These are phyloP conservation scores for Procavia capensis DNA, from an alignment of 2,113 vertebrate genomes.

Conservation along the genomic window DNA sequence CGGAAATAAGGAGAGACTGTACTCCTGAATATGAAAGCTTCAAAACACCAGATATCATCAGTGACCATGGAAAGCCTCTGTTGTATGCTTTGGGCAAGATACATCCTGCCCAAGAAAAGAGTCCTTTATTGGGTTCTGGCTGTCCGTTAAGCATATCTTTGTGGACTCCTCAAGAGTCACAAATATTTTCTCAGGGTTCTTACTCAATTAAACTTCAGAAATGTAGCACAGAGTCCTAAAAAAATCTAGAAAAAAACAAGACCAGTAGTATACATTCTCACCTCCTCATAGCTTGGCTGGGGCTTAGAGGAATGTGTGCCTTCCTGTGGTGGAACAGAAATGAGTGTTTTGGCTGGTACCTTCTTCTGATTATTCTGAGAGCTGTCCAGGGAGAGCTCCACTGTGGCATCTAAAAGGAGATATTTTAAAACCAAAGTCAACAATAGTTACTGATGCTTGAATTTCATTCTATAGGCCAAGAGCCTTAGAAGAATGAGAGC, in stretches of 20 bases:
- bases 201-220: conserved; percentile 35
- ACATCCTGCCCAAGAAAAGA: not conserved
- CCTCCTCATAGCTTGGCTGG: conserved; percentile 92
- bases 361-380: conserved; percentile 91
- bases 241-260: conserved; percentile 55
- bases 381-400: conserved; percentile 95
- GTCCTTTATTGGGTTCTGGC: not conserved
- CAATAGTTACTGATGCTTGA: not conserved
- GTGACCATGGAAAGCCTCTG: not conserved
- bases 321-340: conserved; percentile 84
- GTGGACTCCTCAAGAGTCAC: conserved; percentile 21
- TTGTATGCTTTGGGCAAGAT: not conserved
- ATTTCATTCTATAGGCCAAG: not conserved
- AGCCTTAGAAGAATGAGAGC: not conserved
- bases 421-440: conserved; percentile 63
- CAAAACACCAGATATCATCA: not conserved
- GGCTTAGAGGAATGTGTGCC: conserved; percentile 85
- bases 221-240: conserved; percentile 35
- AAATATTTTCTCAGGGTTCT: conserved; percentile 51
- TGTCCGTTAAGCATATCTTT: conserved; percentile 31
- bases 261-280: conserved; percentile 71
- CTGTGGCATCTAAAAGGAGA: conserved; percentile 93
- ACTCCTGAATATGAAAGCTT: not conserved
- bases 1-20: not conserved
- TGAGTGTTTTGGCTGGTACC: conserved; percentile 81